A percentile compares a stretch with the other conserved stretches of the same genome.
These are phyloP conservation scores for Galerucella calmariensis DNA, from an alignment of 2,888 invertebrate genomes.

Conservation along the genomic window DNA sequence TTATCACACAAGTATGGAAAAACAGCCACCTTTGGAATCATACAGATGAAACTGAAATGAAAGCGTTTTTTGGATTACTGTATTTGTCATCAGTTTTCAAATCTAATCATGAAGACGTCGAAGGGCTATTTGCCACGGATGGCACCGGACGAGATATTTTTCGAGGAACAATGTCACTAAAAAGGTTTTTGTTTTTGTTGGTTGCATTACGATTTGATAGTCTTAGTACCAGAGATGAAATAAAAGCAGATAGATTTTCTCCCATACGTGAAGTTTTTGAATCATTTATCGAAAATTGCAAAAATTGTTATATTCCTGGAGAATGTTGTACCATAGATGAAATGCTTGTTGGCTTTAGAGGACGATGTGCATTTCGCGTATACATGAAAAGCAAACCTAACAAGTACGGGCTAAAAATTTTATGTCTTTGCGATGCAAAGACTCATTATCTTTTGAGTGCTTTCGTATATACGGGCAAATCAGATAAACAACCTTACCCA, in stretches of 20 bases:
- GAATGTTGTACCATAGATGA: background rate
- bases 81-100: background rate
- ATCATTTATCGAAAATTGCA: constrained; percentile 3
- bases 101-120: background rate
- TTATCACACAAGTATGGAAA: background rate
- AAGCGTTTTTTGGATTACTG: background rate
- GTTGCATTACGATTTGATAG: constrained; percentile 4
- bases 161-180: background rate
- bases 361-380: background rate
- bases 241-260: background rate
- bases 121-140: background rate
- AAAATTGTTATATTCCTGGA: constrained; percentile 3
- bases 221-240: background rate
- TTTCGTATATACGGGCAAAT: background rate
- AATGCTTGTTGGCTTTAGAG: constrained; percentile 19
- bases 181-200: background rate
- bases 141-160: background rate
- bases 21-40: background rate
- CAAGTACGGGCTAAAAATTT: background rate
- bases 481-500: background rate
- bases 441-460: background rate
- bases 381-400: constrained; percentile 10
- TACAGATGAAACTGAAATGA: background rate
- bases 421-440: background rate
- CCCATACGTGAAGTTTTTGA: constrained; percentile 1